A percentile compares a stretch with the other conserved stretches of the same genome.
These are phyloP conservation scores for Antennarius maculatus DNA, from an alignment of 2,797 vertebrate species.

Conservation along the genomic window DNA sequence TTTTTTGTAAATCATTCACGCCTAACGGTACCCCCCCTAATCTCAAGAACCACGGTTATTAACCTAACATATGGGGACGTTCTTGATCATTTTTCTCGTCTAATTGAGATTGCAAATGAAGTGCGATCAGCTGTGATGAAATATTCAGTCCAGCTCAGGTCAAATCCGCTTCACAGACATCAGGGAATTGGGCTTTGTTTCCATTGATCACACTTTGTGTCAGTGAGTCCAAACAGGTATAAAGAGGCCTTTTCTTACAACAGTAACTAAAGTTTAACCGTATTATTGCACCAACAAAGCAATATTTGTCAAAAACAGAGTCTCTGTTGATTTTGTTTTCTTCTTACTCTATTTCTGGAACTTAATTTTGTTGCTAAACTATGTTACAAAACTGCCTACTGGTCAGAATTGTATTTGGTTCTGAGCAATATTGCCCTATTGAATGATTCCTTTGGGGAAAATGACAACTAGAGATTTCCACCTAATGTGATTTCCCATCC, in stretches of 20 bases:
- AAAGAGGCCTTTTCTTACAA: constrained; percentile 13
- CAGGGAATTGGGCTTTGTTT: constrained; percentile 18
- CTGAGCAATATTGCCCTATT: constrained; percentile 23
- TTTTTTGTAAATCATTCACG: constrained; percentile 1
- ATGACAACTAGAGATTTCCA: constrained; percentile 26
- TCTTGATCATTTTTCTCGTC: constrained; percentile 9
- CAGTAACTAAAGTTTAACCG: constrained; percentile 12
- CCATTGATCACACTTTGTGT: constrained; percentile 19
- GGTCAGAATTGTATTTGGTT: constrained; percentile 41
- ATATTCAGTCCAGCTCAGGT: constrained; percentile 21
- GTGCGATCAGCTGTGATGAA: constrained; percentile 15
- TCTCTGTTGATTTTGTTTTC: constrained; percentile 42
- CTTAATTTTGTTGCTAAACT: constrained; percentile 44
- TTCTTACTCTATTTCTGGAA: constrained; percentile 29
- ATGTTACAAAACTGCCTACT: constrained; percentile 54
- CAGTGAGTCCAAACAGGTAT: constrained; percentile 6
- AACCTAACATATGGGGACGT: constrained; percentile 12
- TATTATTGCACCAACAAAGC: constrained; percentile 21
- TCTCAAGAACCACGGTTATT: constrained; percentile 8
- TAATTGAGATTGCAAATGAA: constrained; percentile 31
- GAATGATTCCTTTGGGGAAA: constrained; percentile 30
- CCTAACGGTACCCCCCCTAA: constrained; percentile 15
- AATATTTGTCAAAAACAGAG: constrained; percentile 7
- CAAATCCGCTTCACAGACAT: constrained; percentile 29
- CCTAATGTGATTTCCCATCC: background rate